Base-by-base conservation (phyloP, 2,888 invertebrate species). In the Panzeria rudis region DNA sequence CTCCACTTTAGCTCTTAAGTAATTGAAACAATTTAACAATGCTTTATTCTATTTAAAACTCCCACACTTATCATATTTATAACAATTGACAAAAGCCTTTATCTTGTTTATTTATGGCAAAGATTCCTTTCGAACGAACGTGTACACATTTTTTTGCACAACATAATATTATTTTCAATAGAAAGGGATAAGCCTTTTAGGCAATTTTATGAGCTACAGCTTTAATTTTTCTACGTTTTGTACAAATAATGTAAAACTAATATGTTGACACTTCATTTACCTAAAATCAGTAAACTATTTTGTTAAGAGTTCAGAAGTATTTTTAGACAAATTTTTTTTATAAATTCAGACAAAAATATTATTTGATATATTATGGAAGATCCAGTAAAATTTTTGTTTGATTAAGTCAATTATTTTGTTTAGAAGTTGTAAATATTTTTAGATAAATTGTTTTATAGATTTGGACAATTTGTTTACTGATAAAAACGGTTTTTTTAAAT, bases 1-100 rank as follows among this genome's bases (percentile, higher is more conserved):
- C n/a, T n/a, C n/a, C n/a, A n/a, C n/a, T n/a, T n/a, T n/a, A n/a
- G n/a, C n/a, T n/a, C n/a, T n/a, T n/a, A n/a, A n/a, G 38, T 59
- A 66, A 80, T 73, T 73, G 64, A 52, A 71, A 61, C n/a, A 76
- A 17, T 11, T 68, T 59, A 29, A 66, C 59, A 0, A 50, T 61
- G 66, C 50, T 29, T 80, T 71, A 25, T 76, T 59, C 41, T 50
- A 66, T 66, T 32, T 44, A 44, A 64, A 77, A 80, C 71, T 84
- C 84, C 76, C 79, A 80, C 80, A 80, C 76, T 76, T 68, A 76
- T 72, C 61, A 72, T 38, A 68, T 80, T 80, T 41, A 68, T 44
- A 50, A 41, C 68, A 73, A 68, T 73, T 68, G 66, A 38, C 29
- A 73, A 73, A 61, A 66, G 56, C 9, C 8, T 50, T 59, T 80